phyloP scores from a whole-genome alignment of 2,888 invertebrate genomes.

The Rhodophaea formosa region DNA sequence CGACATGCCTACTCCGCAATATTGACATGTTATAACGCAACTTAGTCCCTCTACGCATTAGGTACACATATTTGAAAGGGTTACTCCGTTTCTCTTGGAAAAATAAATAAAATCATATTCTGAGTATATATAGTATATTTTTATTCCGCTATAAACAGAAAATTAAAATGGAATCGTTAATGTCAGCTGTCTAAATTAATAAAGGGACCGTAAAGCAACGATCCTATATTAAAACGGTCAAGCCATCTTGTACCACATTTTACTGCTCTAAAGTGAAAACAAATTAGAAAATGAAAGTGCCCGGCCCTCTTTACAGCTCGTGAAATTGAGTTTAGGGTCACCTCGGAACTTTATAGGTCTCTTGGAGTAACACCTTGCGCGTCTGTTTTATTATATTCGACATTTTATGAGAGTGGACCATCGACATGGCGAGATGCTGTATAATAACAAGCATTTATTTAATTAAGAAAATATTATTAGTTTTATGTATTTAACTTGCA shows the following conservation, averaged over 20 bases:
- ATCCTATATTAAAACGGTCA: slow-evolving; percentile 4
- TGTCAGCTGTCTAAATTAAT: slow-evolving; percentile 1
- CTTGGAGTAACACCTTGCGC: slow-evolving; percentile 4
- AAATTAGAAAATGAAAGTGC: slow-evolving; percentile 6
- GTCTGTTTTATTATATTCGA: no score
- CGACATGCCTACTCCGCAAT: no score
- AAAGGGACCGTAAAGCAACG: slow-evolving; percentile 4
- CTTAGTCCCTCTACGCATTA: no score
- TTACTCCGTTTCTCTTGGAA: no score
- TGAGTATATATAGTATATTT: neutral
- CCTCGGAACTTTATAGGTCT: slow-evolving; percentile 6
- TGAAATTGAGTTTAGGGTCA: slow-evolving; percentile 13
- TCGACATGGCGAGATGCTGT: no score
- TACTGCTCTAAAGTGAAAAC: slow-evolving; percentile 11
- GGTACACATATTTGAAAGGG: no score
- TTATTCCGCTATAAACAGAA: neutral
- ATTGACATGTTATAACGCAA: no score
- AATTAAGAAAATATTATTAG: neutral
- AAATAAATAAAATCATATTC: no score
- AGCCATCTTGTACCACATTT: slow-evolving; percentile 3
- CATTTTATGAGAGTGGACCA: no score
- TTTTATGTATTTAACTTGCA: no score
- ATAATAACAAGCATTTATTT: no score
- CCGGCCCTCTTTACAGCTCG: slow-evolving; percentile 6
- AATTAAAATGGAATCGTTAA: slow-evolving; percentile 9